Conservation (phyloP, 53 echinoderm and acorn worm species). For the Mesocentrotus franciscanus region DNA sequence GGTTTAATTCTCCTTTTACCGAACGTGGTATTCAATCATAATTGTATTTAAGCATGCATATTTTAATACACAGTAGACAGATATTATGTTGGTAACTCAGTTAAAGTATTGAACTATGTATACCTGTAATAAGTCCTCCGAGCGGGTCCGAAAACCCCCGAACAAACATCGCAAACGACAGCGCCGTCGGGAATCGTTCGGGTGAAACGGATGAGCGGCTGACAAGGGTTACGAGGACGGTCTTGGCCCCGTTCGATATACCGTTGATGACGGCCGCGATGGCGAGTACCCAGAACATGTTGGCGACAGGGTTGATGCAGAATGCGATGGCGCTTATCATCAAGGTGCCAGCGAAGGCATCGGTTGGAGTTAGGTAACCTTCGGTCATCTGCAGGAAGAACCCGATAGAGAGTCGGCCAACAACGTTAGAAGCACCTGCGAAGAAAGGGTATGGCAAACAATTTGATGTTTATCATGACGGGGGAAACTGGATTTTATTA, state of each 20-base stretch:
- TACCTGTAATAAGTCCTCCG: slow-evolving; percentile 56
- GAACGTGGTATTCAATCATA: too few species aligned
- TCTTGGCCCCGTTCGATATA: slow-evolving; percentile 57
- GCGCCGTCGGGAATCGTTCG: slow-evolving; percentile 53
- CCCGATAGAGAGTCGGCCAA: slow-evolving; percentile 43
- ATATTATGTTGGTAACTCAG: background rate
- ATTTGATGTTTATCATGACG: background rate
- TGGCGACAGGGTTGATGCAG: slow-evolving; percentile 42
- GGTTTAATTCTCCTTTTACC: too few species aligned
- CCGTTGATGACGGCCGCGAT: slow-evolving; percentile 50
- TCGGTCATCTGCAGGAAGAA: slow-evolving; percentile 20
- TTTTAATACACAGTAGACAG: background rate
- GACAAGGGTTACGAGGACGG: slow-evolving; percentile 55
- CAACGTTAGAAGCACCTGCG: slow-evolving; percentile 36
- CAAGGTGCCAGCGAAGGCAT: slow-evolving; percentile 25
- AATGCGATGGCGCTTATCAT: slow-evolving; percentile 38
- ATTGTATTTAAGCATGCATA: background rate
- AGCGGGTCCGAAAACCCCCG: slow-evolving; percentile 62
- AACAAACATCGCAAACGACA: slow-evolving; percentile 60
- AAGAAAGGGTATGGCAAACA: background rate
- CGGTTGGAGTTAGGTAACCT: background rate
- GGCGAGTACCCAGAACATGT: slow-evolving; percentile 26
- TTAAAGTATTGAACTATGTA: background rate
- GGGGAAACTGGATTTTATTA: background rate
- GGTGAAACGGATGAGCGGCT: slow-evolving; percentile 46